Evolutionary conservation across 2,797 vertebrate genomes (phyloP).

Genomic region (Anguilla pacifica): DNA sequence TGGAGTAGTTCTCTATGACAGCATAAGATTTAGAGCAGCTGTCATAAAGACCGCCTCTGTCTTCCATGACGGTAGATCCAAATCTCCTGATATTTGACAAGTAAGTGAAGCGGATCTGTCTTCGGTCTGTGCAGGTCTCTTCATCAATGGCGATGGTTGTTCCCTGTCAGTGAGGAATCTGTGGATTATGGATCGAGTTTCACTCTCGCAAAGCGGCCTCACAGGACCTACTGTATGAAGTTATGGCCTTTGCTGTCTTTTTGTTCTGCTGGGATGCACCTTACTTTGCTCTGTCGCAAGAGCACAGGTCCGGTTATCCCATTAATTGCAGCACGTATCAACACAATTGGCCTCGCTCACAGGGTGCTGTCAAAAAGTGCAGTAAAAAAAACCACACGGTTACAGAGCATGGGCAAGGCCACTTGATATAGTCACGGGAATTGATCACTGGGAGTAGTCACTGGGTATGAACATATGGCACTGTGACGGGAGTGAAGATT

Average conservation of each 20-base stretch:
- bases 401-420: neutral
- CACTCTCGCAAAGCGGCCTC: neutral
- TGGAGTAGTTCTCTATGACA: slow-evolving; percentile 57
- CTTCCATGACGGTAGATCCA: slow-evolving; percentile 44
- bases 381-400: neutral
- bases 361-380: neutral
- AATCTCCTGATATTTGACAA: slow-evolving; percentile 39
- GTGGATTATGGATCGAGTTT: slow-evolving; percentile 36
- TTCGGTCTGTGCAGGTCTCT: slow-evolving; percentile 25
- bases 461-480: neutral
- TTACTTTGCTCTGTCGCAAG: neutral
- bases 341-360: neutral
- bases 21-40: slow-evolving; percentile 55
- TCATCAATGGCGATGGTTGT: slow-evolving; percentile 35
- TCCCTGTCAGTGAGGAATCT: slow-evolving; percentile 41
- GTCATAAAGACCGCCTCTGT: slow-evolving; percentile 24
- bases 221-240: neutral
- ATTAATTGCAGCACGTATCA: neutral
- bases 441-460: neutral
- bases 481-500: neutral
- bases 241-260: neutral
- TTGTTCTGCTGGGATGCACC: neutral
- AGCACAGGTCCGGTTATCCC: neutral
- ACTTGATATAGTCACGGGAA: neutral
- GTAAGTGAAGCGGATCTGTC: slow-evolving; percentile 52